Conservation (phyloP, 2,113 vertebrate species). For the Pterocles orientalis region DNA sequence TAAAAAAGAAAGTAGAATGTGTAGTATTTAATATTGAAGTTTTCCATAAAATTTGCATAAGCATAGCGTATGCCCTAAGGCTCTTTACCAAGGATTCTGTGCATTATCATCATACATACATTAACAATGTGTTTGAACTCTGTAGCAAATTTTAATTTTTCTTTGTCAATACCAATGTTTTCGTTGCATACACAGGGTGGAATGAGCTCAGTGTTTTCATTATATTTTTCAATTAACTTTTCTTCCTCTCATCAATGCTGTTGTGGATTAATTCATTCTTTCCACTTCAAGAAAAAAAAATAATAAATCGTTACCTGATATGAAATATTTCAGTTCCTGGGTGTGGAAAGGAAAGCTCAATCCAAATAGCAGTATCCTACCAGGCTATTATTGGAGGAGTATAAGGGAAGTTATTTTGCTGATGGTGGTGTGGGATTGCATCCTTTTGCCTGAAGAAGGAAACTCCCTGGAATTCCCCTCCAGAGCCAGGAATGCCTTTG, state of each 20-base stretch:
- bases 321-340: background rate
- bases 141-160: slow-evolving; percentile 16
- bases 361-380: background rate
- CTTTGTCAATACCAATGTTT: slow-evolving; percentile 11
- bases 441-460: background rate
- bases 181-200: background rate
- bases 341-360: background rate
- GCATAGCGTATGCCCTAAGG: background rate
- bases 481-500: background rate
- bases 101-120: background rate
- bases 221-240: slow-evolving; percentile 32
- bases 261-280: slow-evolving; percentile 6
- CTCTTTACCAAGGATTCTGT: background rate
- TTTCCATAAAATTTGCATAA: background rate
- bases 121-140: background rate
- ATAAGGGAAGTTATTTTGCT: background rate
- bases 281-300: background rate
- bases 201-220: background rate
- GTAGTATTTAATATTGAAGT: background rate
- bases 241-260: background rate
- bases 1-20: background rate
- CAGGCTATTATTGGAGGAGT: background rate
- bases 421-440: background rate
- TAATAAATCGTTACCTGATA: background rate
- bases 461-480: background rate